These are phyloP conservation scores for Araneus ventricosus DNA, from an alignment of 1,140 invertebrate species.

Conservation along the genomic window DNA sequence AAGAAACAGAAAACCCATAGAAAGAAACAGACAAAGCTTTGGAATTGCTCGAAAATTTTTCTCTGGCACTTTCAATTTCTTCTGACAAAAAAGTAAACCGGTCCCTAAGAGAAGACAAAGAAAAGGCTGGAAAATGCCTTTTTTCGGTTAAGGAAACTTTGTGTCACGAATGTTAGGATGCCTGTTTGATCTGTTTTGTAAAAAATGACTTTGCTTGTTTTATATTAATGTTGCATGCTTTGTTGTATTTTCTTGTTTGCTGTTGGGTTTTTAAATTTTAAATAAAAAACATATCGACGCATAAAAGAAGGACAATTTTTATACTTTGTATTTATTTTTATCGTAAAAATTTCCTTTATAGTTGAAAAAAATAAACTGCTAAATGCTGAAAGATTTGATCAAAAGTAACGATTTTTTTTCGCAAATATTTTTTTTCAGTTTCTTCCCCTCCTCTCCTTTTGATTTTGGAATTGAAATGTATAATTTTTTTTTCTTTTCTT, in stretches of 20 bases:
- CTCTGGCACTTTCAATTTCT: conserved; percentile 37
- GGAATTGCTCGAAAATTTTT: conserved; percentile 7
- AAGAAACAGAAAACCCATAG: background rate
- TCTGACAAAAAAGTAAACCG: background rate
- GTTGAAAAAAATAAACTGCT: too few species aligned
- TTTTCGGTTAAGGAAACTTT: background rate
- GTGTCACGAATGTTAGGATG: background rate
- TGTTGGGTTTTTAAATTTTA: too few species aligned
- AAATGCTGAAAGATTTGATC: too few species aligned
- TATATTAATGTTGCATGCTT: background rate
- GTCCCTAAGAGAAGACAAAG: background rate
- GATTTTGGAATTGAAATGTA: too few species aligned
- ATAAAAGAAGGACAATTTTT: too few species aligned
- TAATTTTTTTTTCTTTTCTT: too few species aligned
- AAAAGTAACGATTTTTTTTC: too few species aligned
- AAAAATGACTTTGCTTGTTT: background rate
- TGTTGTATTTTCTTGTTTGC: background rate
- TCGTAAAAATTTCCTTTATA: too few species aligned
- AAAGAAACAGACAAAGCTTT: conserved; percentile 10
- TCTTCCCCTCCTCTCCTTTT: too few species aligned
- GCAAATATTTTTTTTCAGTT: too few species aligned
- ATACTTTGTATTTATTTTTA: too few species aligned
- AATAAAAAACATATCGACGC: too few species aligned
- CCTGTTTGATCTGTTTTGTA: background rate
- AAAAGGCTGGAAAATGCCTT: background rate